phyloP scores from a whole-genome alignment of 2,797 vertebrate genomes.

The Sciurus carolinensis region DNA sequence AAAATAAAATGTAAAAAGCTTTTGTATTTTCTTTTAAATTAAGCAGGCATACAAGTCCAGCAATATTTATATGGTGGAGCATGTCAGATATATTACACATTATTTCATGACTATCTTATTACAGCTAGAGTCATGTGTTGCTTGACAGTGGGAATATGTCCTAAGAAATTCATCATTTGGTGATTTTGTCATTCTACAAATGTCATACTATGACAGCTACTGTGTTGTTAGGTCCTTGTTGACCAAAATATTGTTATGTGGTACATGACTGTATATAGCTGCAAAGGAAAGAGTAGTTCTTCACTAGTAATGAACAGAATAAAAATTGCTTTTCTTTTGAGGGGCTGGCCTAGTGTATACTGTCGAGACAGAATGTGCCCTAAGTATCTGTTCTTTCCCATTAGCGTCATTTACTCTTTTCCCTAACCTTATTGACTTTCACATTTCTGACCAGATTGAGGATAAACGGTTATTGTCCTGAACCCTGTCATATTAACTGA shows the following conservation, averaged over 20 bases:
- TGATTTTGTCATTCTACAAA: background rate
- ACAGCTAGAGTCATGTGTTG: background rate
- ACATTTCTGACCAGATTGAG: background rate
- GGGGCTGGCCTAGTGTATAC: background rate
- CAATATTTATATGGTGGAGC: background rate
- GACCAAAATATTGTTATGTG: background rate
- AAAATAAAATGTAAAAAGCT: background rate
- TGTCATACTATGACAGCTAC: background rate
- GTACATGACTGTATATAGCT: background rate
- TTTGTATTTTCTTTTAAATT: background rate
- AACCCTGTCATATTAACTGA: background rate
- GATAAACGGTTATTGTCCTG: background rate
- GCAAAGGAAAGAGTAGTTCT: background rate
- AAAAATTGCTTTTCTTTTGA: conserved; percentile 11
- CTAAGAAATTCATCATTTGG: background rate
- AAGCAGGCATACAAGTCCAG: background rate
- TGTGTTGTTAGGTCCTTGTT: background rate
- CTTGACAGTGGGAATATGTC: background rate
- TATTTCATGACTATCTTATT: background rate
- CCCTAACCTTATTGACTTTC: background rate
- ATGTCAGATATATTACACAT: background rate
- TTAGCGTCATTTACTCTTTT: background rate
- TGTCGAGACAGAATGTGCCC: background rate
- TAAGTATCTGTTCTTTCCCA: background rate
- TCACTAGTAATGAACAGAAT: background rate